These are phyloP conservation scores for Myopa testacea DNA, from an alignment of 2,888 invertebrate genomes.

Conservation along the genomic window DNA sequence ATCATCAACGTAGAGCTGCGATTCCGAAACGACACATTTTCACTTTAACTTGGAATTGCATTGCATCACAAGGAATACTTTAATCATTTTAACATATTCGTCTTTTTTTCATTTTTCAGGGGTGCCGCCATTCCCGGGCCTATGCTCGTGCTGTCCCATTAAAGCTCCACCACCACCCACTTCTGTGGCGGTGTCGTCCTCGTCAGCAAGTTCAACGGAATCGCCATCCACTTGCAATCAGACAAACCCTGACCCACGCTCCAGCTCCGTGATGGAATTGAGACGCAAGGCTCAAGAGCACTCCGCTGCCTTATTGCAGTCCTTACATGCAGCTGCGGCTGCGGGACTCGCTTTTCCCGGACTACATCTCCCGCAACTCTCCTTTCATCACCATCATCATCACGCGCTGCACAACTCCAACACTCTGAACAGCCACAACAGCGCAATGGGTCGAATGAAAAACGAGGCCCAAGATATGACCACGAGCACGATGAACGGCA, in stretches of 20 bases:
- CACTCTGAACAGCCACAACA: slow-evolving; percentile 49
- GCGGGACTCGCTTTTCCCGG: slow-evolving; percentile 68
- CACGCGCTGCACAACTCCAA: slow-evolving; percentile 49
- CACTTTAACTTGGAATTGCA: no score
- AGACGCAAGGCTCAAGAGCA: slow-evolving; percentile 95
- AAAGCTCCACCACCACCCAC: slow-evolving; percentile 70
- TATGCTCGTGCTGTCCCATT: slow-evolving; percentile 85
- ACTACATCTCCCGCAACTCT: slow-evolving; percentile 69
- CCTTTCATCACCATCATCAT: slow-evolving; percentile 64
- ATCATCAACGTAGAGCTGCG: no score
- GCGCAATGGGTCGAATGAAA: slow-evolving; percentile 56
- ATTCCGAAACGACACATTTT: no score
- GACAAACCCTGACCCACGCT: slow-evolving; percentile 74
- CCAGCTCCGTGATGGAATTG: slow-evolving; percentile 90
- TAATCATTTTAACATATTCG: no score
- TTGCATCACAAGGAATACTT: no score
- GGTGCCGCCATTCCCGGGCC: slow-evolving; percentile 77
- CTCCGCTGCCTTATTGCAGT: slow-evolving; percentile 86
- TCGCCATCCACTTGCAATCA: slow-evolving; percentile 65
- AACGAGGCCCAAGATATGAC: slow-evolving; percentile 68
- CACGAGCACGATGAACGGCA: slow-evolving; percentile 65
- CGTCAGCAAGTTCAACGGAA: slow-evolving; percentile 63
- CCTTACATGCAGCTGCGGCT: slow-evolving; percentile 74
- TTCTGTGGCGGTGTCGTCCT: slow-evolving; percentile 59
- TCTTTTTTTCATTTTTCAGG: slow-evolving; percentile 47